Evolutionary conservation across 2,113 vertebrate genomes (phyloP).

Genomic region (Anguilla japonica): DNA sequence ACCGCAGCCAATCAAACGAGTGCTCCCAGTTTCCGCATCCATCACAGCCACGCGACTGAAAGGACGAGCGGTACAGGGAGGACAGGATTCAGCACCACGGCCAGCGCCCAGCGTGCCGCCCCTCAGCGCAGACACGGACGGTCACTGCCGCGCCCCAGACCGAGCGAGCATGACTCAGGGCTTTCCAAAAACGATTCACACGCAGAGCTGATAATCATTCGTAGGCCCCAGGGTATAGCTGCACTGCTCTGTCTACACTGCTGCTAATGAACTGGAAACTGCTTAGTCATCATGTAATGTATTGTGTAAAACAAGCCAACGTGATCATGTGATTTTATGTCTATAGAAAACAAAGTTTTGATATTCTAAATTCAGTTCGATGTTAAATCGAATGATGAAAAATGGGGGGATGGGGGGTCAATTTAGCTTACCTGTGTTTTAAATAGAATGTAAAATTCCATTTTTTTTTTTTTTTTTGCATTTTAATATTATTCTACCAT

Average conservation of each 20-base stretch:
- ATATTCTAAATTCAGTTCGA: neutral
- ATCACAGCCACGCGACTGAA: neutral
- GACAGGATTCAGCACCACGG: constrained; percentile 25
- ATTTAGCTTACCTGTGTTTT: neutral
- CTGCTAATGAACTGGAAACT: neutral
- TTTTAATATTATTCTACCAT: too few relatives aligned
- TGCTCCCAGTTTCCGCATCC: neutral
- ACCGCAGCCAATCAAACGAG: neutral
- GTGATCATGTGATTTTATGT: neutral
- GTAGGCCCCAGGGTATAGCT: neutral
- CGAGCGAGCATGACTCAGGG: too few relatives aligned
- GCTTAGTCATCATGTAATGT: neutral
- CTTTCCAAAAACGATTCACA: neutral
- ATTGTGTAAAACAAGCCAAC: neutral
- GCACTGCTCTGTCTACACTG: neutral
- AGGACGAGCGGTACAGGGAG: neutral
- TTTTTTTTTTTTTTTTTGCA: too few relatives aligned
- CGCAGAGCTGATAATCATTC: too few relatives aligned
- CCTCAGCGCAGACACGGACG: neutral
- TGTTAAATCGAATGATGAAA: neutral
- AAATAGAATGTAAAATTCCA: neutral
- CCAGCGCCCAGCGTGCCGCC: neutral
- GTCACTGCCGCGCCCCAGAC: neutral
- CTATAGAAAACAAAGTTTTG: neutral
- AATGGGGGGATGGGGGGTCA: neutral